A percentile compares a stretch with the other conserved stretches of the same genome.
Evolutionary conservation across 1,140 invertebrate species (phyloP).

Genomic region (Thereuonema tuberculata): DNA sequence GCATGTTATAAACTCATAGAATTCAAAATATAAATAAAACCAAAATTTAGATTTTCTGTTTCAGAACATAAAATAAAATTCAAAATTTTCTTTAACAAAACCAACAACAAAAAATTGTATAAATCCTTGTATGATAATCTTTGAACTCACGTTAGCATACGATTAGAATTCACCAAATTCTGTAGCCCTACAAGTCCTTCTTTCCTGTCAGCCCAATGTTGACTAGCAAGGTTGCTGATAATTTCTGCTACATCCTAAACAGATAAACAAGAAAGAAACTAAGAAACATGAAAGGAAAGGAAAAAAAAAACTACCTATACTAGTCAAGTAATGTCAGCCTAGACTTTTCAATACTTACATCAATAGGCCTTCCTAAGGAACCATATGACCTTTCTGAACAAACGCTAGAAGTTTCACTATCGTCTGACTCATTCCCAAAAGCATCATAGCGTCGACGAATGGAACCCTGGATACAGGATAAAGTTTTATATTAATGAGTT

Average conservation of each 20-base stretch:
- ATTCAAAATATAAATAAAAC: too few relatives aligned
- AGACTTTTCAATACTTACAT: conserved; percentile 57
- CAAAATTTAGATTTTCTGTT: neutral
- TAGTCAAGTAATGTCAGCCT: too few relatives aligned
- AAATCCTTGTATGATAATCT: neutral
- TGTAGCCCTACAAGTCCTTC: conserved; percentile 75
- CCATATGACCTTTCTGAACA: conserved; percentile 83
- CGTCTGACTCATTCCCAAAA: conserved; percentile 63
- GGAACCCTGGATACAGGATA: too few relatives aligned
- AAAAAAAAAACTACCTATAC: too few relatives aligned
- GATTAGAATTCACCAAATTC: conserved; percentile 53
- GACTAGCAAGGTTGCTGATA: conserved; percentile 67
- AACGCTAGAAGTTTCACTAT: conserved; percentile 86
- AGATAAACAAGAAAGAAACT: too few relatives aligned
- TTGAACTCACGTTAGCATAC: conserved; percentile 42
- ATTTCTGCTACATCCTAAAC: conserved; percentile 73
- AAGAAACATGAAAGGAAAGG: too few relatives aligned
- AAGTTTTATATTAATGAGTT: too few relatives aligned
- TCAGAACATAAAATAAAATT: neutral
- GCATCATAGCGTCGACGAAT: conserved; percentile 6
- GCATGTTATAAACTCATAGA: neutral
- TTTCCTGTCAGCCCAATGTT: conserved; percentile 80
- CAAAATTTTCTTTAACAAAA: neutral
- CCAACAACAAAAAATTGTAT: neutral
- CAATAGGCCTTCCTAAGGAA: conserved; percentile 57